Conservation (phyloP, 1,140 invertebrate species). For the Phthorimaea operculella region DNA sequence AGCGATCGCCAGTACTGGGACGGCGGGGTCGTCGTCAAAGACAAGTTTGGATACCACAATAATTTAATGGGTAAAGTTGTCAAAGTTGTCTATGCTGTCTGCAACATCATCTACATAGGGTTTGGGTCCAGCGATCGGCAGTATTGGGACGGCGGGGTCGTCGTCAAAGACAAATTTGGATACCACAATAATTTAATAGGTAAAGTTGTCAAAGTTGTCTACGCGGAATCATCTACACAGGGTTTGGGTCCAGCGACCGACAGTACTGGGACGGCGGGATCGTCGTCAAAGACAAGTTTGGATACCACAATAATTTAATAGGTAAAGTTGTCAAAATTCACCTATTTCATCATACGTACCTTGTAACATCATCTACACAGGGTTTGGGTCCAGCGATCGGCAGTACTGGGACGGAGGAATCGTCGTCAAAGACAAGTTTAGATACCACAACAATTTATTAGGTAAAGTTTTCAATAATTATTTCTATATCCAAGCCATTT, state of each 20-base stretch:
- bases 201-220: no score
- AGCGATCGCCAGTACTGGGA: slow-evolving; percentile 40
- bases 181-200: slow-evolving; percentile 31
- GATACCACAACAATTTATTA: slow-evolving; percentile 32
- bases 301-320: slow-evolving; percentile 32
- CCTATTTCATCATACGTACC: no score
- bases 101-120: slow-evolving; percentile 25
- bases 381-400: slow-evolving; percentile 25
- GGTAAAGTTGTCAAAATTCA: no score
- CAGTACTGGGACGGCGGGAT: slow-evolving; percentile 34
- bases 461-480: no score
- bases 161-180: slow-evolving; percentile 20
- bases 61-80: slow-evolving; percentile 18
- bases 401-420: slow-evolving; percentile 31
- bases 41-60: slow-evolving; percentile 35
- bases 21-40: slow-evolving; percentile 6
- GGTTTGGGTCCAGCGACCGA: slow-evolving; percentile 25
- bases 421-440: slow-evolving; percentile 18
- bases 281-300: slow-evolving; percentile 18
- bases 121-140: slow-evolving; percentile 30
- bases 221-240: slow-evolving; percentile 24
- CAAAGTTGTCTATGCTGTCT: no score
- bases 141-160: slow-evolving; percentile 29
- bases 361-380: slow-evolving; percentile 21
- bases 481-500: no score